Percentiles rank a stretch among this genome's conserved stretches.
Evolutionary conservation across 30 jellyfish, hydroid and myxozoan species (phyloP).

Genomic region (Aurelia sp.): DNA sequence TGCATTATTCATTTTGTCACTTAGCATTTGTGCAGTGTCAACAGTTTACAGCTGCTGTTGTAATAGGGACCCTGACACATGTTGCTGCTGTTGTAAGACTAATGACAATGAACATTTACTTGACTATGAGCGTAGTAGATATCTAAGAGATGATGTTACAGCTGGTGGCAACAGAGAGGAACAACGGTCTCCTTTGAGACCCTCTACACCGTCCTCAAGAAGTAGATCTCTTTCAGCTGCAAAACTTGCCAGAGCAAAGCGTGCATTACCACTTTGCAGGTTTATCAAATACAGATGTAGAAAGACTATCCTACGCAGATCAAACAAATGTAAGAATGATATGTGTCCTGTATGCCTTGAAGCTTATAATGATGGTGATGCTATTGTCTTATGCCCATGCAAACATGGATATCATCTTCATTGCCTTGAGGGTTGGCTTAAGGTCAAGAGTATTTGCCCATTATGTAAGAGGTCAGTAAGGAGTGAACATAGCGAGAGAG

Average conservation of each 20-base stretch:
- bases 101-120: not conserved
- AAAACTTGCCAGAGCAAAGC: slow-evolving; percentile 22
- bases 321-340: slow-evolving; percentile 46
- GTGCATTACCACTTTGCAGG: slow-evolving; percentile 40
- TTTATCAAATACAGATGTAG: not conserved
- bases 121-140: not conserved
- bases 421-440: slow-evolving; percentile 64
- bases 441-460: slow-evolving; percentile 43
- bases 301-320: slow-evolving; percentile 11
- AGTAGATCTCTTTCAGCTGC: slow-evolving; percentile 4
- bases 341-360: slow-evolving; percentile 61
- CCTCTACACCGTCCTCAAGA: not conserved
- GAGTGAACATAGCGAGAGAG: slow-evolving; percentile 27
- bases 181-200: not conserved
- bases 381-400: slow-evolving; percentile 47
- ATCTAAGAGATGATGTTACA: too few species aligned
- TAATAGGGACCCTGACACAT: slow-evolving; percentile 1
- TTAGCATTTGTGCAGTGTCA: not conserved
- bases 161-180: not conserved
- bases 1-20: slow-evolving; percentile 5
- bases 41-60: slow-evolving; percentile 33
- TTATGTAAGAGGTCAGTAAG: slow-evolving; percentile 38
- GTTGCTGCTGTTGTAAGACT: not conserved
- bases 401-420: slow-evolving; percentile 50
- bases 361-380: slow-evolving; percentile 2